Base-by-base conservation (phyloP, 2,113 vertebrate species). In the Alosa alosa region DNA sequence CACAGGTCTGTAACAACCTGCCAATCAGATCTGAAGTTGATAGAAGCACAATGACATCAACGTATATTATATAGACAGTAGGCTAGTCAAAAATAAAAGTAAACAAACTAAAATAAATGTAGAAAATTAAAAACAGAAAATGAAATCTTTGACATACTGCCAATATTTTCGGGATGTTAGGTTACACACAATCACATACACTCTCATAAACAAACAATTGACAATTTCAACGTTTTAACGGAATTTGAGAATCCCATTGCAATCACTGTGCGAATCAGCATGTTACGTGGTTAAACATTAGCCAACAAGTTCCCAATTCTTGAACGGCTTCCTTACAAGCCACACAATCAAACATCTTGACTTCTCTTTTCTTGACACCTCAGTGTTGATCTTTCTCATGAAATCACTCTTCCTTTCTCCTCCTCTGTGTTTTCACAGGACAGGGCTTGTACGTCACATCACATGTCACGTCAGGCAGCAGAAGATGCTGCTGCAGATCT, bases 361-460 rank as follows among this genome's bases (percentile, higher is more conserved):
- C 89, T 89, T 89, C 87, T 87, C 84, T 83, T 88, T 89, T 88
- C 87, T 88, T 89, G 89, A 89, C 89, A 89, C 41, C 86, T 86
- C 50, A 45, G 68, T 86, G 81, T 85, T 55, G 41, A 72, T 82
- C 18, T 82, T 31, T 83, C 85, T 85, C 82, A 84, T 88, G 86
- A 88, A 85, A 88, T 44, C 72, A 68, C 85, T 83, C 68, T 86
- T 81, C 52, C 84, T 88, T 83, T 72, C 84, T 64, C 49, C 83
- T 84, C 81, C 25, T 39, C 25, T 75, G 31, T 75, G 11, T 15
- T n/a, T 8, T 13, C 72, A 78, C 72, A 78, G 72, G 36, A 15
- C 31, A 72, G 10, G 13, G 36, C 31, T 15, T 31, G 1, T 15
- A 36, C 15, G 31, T 15, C 3, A 11, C 31, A 4, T 4, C 41